Conservation (phyloP, 2,113 vertebrate species). For the Onychorhynchus coronatus region DNA sequence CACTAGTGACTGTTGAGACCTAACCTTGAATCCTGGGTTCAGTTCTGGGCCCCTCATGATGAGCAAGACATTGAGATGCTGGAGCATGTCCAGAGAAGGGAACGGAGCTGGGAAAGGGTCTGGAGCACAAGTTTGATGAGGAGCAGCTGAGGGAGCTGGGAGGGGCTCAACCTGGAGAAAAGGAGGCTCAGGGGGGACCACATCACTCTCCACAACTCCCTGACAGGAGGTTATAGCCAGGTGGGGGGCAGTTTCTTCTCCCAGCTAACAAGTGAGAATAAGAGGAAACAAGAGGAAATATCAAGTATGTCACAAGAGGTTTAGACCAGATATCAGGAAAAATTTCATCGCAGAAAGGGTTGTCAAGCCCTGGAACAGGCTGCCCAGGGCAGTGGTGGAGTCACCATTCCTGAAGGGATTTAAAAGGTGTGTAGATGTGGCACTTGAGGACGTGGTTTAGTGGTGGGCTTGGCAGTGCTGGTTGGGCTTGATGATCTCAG, state of each 20-base stretch:
- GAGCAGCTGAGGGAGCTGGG: not conserved
- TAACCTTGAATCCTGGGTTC: accelerated
- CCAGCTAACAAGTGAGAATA: not conserved
- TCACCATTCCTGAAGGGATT: not conserved
- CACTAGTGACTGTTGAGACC: not conserved
- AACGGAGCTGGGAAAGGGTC: not conserved
- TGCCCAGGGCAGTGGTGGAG: not conserved
- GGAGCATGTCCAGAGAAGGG: not conserved
- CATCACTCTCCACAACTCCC: not conserved
- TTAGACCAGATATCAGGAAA: not conserved
- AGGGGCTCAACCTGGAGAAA: not conserved
- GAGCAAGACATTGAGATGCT: not conserved
- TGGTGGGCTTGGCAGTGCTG: not conserved
- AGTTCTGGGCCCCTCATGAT: not conserved
- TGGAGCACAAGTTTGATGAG: not conserved
- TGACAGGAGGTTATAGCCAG: not conserved
- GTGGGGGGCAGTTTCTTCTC: not conserved
- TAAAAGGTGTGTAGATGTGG: not conserved
- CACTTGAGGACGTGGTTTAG: not conserved
- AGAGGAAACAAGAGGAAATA: not conserved
- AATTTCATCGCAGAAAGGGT: not conserved
- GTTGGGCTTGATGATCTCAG: not conserved
- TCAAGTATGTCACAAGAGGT: not conserved
- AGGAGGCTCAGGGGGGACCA: accelerated
- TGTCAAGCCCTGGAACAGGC: not conserved